Percentiles rank a stretch among this genome's conserved stretches.
phyloP scores from a whole-genome alignment of 2,797 vertebrate species.

The Sebastes aleutianus region DNA sequence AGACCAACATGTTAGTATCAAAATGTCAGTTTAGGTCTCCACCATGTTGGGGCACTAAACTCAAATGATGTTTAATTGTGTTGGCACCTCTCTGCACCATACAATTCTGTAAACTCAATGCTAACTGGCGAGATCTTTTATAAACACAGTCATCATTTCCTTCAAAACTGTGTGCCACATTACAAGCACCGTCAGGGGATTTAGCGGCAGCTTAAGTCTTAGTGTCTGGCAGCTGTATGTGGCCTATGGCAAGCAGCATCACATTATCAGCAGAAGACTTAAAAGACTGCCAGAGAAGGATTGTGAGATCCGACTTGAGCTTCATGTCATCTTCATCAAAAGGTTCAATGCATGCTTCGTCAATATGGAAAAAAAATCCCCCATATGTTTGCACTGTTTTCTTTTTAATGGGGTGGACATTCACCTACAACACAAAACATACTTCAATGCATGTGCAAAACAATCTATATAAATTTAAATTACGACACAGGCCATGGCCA shows the following conservation, averaged over 20 bases:
- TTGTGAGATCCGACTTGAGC: constrained; percentile 54
- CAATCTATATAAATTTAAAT: constrained; percentile 20
- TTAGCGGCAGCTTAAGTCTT: constrained; percentile 62
- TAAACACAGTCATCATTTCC: constrained; percentile 56
- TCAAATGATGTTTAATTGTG: constrained; percentile 12
- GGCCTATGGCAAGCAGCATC: constrained; percentile 67
- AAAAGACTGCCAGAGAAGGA: constrained; percentile 51
- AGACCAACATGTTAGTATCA: constrained; percentile 3
- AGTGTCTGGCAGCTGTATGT: constrained; percentile 68
- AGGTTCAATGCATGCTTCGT: constrained; percentile 45
- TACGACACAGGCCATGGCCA: not conserved
- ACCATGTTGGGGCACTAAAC: not conserved
- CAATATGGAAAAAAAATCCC: constrained; percentile 23
- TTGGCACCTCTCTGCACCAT: constrained; percentile 6
- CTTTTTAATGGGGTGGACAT: constrained; percentile 4
- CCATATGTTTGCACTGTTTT: constrained; percentile 4
- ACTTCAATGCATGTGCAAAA: constrained; percentile 18
- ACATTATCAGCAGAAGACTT: constrained; percentile 52
- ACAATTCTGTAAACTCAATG: constrained; percentile 36
- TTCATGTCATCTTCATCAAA: constrained; percentile 52
- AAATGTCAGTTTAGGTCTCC: constrained; percentile 19
- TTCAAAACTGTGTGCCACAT: constrained; percentile 65
- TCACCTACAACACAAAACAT: constrained; percentile 9
- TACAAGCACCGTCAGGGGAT: constrained; percentile 69
- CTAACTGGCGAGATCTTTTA: constrained; percentile 57